Evolutionary conservation across 1,140 invertebrate genomes (phyloP), one percentile per base, ranked within the genome.

Genomic region (Penaeus chinensis): DNA sequence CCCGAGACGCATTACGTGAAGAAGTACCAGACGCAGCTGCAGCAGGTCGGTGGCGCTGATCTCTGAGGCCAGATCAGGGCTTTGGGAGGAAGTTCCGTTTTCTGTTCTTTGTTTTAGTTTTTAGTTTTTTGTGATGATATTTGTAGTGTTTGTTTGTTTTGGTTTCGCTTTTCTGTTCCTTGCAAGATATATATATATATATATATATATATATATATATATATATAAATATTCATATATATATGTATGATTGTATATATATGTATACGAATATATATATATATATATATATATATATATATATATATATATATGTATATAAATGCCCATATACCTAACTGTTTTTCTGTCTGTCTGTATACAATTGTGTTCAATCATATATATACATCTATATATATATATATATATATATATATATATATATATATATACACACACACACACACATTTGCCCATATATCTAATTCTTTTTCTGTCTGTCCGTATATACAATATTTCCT

Each of bases 321-420:
- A 20, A 10, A 69, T 19, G 27, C 20, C n/a, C 1, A 69, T 27
- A 0, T 2, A 22, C 22, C n/a, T 20, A 69, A 20, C n/a, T 69
- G 32, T 69, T 11, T 69, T 20, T 69, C n/a, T 69, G 22, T 69
- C n/a, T 69, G 22, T 69, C n/a, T 69, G 22, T 69, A 20, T 69
- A 69, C 27, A 69, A 24, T 24, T 69, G 27, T 8, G 27, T 69
- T 24, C 32, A 22, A 24, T 24, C 32, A 69, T 69, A 69, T 69
- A 20, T 69, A 69, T 69, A 20, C 22, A 69, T 69, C n/a, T 69
- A 69, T 69, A 20, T 69, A 69, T 69, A 20, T 69, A 69, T 69
- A 20, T 69, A 69, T 69, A 20, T 69, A 69, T 69, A 20, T 69
- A 69, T 69, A 20, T 69, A 69, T 69, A 20, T 69, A 69, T 69